Percentiles rank a stretch among this genome's conserved stretches.
These are phyloP conservation scores for Neofelis nebulosa DNA, from an alignment of 2,113 vertebrate genomes.

Conservation along the genomic window DNA sequence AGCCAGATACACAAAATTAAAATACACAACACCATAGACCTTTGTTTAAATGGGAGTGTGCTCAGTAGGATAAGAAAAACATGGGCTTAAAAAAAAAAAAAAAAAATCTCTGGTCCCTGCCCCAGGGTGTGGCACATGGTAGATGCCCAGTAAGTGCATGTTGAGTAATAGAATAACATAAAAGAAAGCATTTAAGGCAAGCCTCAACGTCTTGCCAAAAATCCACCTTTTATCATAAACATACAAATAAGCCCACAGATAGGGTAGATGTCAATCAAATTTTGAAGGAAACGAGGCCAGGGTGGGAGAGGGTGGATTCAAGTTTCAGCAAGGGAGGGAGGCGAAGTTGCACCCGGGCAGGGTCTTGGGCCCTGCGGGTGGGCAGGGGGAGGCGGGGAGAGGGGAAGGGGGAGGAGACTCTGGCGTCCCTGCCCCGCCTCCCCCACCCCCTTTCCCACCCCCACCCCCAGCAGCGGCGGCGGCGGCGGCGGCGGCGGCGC, in stretches of 20 bases:
- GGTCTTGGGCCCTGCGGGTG: neutral
- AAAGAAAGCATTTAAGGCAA: neutral
- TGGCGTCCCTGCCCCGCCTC: neutral
- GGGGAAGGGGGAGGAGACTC: slow-evolving; percentile 27
- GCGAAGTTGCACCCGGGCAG: neutral
- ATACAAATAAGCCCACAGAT: neutral
- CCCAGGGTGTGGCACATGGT: neutral
- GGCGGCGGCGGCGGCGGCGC: neutral
- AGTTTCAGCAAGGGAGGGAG: neutral
- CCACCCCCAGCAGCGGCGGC: neutral
- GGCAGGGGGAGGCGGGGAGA: slow-evolving; percentile 12
- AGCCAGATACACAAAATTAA: slow-evolving; percentile 15
- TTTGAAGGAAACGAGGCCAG: neutral
- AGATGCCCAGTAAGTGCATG: neutral
- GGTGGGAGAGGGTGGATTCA: neutral
- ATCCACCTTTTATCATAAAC: neutral
- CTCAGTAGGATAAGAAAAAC: neutral
- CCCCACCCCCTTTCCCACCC: neutral
- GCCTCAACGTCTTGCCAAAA: neutral
- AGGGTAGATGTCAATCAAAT: neutral
- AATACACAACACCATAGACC: neutral
- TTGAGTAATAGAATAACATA: neutral
- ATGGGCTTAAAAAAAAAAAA: neutral
- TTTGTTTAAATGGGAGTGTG: neutral
- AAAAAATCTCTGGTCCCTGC: neutral